Base-by-base conservation (phyloP, 1,140 invertebrate species). In the Chironomus striatipennis region DNA sequence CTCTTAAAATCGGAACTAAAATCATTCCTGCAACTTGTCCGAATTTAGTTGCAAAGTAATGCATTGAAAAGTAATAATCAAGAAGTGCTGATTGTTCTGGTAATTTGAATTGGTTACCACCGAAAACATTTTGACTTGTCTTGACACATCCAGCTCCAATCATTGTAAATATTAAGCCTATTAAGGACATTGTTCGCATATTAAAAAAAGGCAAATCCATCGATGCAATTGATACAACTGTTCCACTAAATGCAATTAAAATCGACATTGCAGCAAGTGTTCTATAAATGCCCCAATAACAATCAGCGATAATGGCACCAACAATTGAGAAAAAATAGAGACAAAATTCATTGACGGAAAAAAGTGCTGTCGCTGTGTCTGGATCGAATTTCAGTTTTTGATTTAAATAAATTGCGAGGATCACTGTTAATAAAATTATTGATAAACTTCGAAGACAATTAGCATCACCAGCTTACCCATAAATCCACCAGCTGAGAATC, bases 21-120 rank as follows among this genome's bases (percentile, higher is more conserved):
- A 89, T 79, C 6, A 86, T 88, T 0, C 87, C 88, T 17, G 88
- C 75, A 65, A 89, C 80, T 73, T 85, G 85, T 42, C 89, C 89
- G 67, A 86, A 79, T 78, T 90, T 90, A 76, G 90, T 89, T 57
- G 84, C n/a, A 15, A 57, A 57, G 15, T 57, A 57, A 57, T 57
- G 47, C 47, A 57, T 57, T 12, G 47, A 57, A 15, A 57, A 57
- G n/a, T 57, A 57, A 57, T 57, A 57, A 57, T 57, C 47, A 1
- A 57, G 47, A 12, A 57, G 12, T 12, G 12, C n/a, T 15, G 47
- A 57, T 10, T 57, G 47, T 15, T 57, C 47, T 12, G 47, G 47
- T 1, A 15, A 15, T 15, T 57, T 57, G 15, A 57, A 57, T 57
- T 57, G 47, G 15, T 57, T 57, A 1, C 47, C 47, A 57, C 47